Base-by-base conservation (phyloP, 2,113 vertebrate species). In the Sminthopsis crassicaudata region DNA sequence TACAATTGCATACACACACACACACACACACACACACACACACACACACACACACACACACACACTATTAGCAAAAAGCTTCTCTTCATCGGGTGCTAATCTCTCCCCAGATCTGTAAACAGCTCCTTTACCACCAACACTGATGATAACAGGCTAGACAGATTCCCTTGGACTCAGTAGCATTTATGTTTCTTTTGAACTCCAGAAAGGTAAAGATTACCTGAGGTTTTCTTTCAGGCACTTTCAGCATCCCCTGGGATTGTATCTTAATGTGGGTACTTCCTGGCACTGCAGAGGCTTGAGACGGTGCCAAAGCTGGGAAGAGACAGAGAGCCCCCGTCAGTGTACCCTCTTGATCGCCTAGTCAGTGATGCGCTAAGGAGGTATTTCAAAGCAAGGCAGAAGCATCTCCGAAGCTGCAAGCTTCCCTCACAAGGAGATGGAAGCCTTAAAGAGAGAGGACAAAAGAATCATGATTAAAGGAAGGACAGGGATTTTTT, bases 21-120 rank as follows among this genome's bases (percentile, higher is more conserved):
- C 30, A 36, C 27, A 67, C 27, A 67, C 57, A 67, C 57, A 67
- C 60, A 67, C 60, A 67, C 27, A 55, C 24, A 55, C 23, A 55
- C 54, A 55, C 54, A 55, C 24, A 55, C 5, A 25, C 54, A 55
- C 54, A 55, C n/a, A n/a, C n/a, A n/a, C n/a, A 12, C 16, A 42
- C 53, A n/a, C 36, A 0, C 60, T 92, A 42, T n/a, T 19, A 3
- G 2, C 53, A 50, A 60, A 53, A 42, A 42, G 16, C 67, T 54
- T 14, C 51, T 46, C 26, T 93, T 46, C 76, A 2, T 27, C 11
- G 46, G 89, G 91, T 42, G 19, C 94, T 96, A 93, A 91, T 93
- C 93, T 16, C 92, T 52, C 93, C 57, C n/a, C 57, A 93, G 91
- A 96, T 95, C 95, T 91, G 91, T 54, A 93, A 95, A 91, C 94